Percentiles rank a stretch among this genome's conserved stretches.
These are phyloP conservation scores for Notamacropus eugenii DNA, from an alignment of 2,797 vertebrate genomes.

Conservation along the genomic window DNA sequence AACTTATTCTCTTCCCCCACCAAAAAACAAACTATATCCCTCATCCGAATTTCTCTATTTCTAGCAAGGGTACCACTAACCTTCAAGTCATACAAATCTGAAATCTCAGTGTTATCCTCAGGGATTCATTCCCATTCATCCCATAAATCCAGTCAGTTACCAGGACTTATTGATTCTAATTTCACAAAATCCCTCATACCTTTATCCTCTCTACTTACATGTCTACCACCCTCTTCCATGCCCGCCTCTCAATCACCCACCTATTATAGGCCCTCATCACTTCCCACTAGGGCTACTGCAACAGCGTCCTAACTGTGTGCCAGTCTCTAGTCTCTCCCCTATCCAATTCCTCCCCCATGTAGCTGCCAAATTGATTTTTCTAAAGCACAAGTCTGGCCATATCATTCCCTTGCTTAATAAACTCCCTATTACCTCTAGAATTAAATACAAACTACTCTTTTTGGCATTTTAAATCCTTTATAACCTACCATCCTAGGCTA, in stretches of 20 bases:
- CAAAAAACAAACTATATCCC: background rate
- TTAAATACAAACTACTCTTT: background rate
- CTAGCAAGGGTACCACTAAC: background rate
- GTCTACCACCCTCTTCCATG: background rate
- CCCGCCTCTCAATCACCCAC: background rate
- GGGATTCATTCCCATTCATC: background rate
- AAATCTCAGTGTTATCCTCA: background rate
- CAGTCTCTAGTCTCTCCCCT: background rate
- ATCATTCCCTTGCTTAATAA: background rate
- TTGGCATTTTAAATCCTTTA: background rate
- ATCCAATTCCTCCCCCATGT: background rate
- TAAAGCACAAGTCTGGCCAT: background rate
- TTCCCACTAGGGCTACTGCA: background rate
- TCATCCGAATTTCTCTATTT: background rate
- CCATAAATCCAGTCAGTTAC: background rate
- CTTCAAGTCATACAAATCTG: background rate
- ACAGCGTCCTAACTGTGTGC: background rate
- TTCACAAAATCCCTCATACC: background rate
- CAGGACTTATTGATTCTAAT: background rate
- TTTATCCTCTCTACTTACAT: background rate
- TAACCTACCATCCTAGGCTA: background rate
- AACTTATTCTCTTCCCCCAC: background rate
- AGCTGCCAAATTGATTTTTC: constrained; percentile 2
- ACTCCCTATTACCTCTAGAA: background rate
- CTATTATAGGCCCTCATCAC: background rate